phyloP scores from a whole-genome alignment of 2,888 invertebrate genomes.

The Mechanitis mazaeus region DNA sequence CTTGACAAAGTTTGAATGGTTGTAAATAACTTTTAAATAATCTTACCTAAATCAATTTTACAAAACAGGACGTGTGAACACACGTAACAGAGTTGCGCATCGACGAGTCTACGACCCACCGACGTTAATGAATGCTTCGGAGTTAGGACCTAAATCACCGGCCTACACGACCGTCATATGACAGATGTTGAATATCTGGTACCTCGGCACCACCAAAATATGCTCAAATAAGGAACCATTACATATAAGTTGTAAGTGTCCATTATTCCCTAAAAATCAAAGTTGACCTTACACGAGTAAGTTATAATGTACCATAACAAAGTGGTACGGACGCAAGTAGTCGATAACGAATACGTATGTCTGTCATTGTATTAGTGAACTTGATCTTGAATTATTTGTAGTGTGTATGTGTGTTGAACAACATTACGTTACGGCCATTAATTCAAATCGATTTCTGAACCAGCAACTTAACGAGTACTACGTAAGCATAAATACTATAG shows the following conservation, averaged over 20 bases:
- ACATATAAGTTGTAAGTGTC: too few species aligned
- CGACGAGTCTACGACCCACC: slow-evolving; percentile 7
- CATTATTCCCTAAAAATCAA: too few species aligned
- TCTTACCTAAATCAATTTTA: slow-evolving; percentile 32
- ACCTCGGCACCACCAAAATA: neutral
- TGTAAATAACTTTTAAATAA: slow-evolving; percentile 14
- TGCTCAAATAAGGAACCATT: too few species aligned
- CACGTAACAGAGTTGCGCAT: slow-evolving; percentile 23
- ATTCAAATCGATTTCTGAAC: neutral
- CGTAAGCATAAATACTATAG: neutral
- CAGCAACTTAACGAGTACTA: neutral
- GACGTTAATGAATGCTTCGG: slow-evolving; percentile 3
- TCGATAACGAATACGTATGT: neutral
- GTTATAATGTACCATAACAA: too few species aligned
- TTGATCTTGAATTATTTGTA: neutral
- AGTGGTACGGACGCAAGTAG: neutral
- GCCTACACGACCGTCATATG: too few species aligned
- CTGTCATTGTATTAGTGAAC: slow-evolving; percentile 1
- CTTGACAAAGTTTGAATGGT: too few species aligned
- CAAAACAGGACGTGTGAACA: slow-evolving; percentile 14
- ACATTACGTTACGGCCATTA: slow-evolving; percentile 8
- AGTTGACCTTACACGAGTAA: too few species aligned
- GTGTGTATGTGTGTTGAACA: too few species aligned
- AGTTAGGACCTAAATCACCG: slow-evolving; percentile 17
- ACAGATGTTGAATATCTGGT: neutral